Conservation (phyloP, 2,888 invertebrate genomes). For the Philopedon plagiatum region DNA sequence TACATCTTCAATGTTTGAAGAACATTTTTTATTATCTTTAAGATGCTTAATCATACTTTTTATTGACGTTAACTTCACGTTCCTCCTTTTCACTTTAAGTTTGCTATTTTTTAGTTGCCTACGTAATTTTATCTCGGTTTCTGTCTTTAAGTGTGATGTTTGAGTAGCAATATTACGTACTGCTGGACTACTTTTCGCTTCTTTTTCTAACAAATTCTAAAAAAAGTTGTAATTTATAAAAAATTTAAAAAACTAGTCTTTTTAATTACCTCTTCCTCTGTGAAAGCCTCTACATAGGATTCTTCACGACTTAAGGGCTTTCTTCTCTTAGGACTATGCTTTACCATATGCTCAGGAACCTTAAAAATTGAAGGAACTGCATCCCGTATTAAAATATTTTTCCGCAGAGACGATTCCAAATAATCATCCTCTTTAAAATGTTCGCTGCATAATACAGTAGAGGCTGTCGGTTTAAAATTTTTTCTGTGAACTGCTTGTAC, state of each 20-base stretch:
- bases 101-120: neutral
- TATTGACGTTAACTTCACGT: neutral
- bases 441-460: too few relatives aligned
- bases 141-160: neutral
- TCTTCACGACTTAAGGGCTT: neutral
- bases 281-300: neutral
- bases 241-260: neutral
- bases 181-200: neutral
- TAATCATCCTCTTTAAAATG: neutral
- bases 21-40: constrained; percentile 11
- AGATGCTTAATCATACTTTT: neutral
- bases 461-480: neutral
- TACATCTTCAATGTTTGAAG: constrained; percentile 7
- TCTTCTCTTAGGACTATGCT: neutral
- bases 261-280: neutral
- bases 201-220: neutral
- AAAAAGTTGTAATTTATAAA: neutral
- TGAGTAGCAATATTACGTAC: neutral
- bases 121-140: constrained; percentile 1
- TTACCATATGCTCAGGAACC: neutral
- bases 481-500: constrained; percentile 5
- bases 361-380: constrained; percentile 8
- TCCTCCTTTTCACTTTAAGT: constrained; percentile 7
- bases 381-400: neutral
- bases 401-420: neutral